Base-by-base conservation (phyloP, 2,113 vertebrate genomes). In the Saccopteryx bilineata region DNA sequence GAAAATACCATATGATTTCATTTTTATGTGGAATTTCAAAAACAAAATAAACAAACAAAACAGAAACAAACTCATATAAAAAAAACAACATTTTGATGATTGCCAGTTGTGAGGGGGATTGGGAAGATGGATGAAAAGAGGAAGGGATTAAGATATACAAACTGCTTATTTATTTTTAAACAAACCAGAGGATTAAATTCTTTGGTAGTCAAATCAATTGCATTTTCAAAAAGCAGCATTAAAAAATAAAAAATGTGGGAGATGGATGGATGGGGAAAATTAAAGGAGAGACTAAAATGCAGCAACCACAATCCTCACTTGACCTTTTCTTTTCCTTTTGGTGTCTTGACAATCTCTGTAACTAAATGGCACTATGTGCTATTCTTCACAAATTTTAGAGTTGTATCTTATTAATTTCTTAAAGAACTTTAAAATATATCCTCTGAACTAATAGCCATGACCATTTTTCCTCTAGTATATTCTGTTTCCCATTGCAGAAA, bases 121-220 rank as follows among this genome's bases (percentile, higher is more conserved):
- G 23, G 71, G 23, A 74, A 23, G 39, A 74, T 74, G 21, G 12
- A 12, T 72, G 33, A 72, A 72, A 39, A 72, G 33, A 33, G 69
- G 9, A 46, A 72, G n/a, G 33, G 19, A 72, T 74, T 39, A 74
- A 74, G 12, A 74, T 74, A 12, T 74, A 74, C 71, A 74, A 26
- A 74, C 76, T 75, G 18, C 23, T 66, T 60, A 13, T 86, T 95
- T 83, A 52, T 58, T 72, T 90, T 91, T 91, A 48, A 72, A 52
- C 66, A 39, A 87, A 33, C n/a, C n/a, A 86, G 75, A 63, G 50
- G 14, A 83, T 6, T 14, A 87, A 72, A 11, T 69, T 87, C 24
- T 88, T 79, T 93, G 33, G 7, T 74, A 56, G 61, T 87, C 48
- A 92, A 66, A 86, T 81, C 58, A n/a, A 60, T 79, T 82, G 9